These are phyloP conservation scores for Magallana ariakensis DNA, from an alignment of 1,140 invertebrate species.

Conservation along the genomic window DNA sequence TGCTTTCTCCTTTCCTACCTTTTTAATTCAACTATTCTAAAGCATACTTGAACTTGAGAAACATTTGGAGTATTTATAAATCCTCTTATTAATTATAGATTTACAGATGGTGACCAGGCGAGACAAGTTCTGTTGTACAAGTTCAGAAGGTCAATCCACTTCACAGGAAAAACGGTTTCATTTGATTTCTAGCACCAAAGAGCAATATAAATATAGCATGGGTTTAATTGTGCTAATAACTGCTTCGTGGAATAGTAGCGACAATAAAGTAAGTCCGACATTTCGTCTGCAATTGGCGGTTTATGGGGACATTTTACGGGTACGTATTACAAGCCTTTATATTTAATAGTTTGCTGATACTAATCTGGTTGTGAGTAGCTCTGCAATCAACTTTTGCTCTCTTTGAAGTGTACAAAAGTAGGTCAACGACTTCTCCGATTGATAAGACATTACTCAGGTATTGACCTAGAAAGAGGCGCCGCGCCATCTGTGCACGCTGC, in stretches of 20 bases:
- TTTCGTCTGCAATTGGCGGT: slow-evolving; percentile 1
- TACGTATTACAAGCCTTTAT: neutral
- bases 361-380: neutral
- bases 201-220: slow-evolving; percentile 14
- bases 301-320: slow-evolving; percentile 11
- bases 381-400: neutral
- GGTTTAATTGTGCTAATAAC: slow-evolving; percentile 17
- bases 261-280: neutral
- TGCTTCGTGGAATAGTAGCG: neutral
- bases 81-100: no score
- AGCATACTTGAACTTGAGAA: no score
- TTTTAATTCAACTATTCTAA: no score
- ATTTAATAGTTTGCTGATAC: slow-evolving; percentile 12
- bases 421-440: neutral
- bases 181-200: neutral
- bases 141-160: slow-evolving; percentile 11
- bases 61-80: no score
- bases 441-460: neutral
- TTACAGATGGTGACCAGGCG: no score
- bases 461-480: neutral
- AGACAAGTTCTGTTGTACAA: neutral
- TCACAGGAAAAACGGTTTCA: neutral
- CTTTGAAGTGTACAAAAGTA: slow-evolving; percentile 3
- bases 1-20: no score
- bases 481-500: neutral